These are phyloP conservation scores for Saxidomus purpurata DNA, from an alignment of 1,140 invertebrate species.

Conservation along the genomic window DNA sequence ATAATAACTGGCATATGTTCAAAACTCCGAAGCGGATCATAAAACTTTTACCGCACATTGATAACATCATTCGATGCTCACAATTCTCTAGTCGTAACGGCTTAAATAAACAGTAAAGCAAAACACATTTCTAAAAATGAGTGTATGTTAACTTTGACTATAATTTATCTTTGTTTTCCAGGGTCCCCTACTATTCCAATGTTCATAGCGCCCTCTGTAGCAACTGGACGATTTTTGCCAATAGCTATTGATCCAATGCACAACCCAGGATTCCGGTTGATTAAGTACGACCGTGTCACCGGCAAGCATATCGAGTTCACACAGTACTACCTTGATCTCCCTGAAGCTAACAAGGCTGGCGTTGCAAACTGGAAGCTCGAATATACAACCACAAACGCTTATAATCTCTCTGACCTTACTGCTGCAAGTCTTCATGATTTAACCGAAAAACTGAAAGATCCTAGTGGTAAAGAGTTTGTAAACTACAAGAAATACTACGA, in stretches of 20 bases:
- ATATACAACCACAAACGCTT: conserved; percentile 87
- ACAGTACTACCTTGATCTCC: conserved; percentile 95
- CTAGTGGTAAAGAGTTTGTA: neutral
- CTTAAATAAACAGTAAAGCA: neutral
- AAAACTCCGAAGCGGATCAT: too few relatives aligned
- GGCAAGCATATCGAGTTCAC: conserved; percentile 95
- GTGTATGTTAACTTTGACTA: neutral
- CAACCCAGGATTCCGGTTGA: conserved; percentile 95
- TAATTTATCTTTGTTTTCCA: conserved; percentile 12
- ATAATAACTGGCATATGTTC: neutral
- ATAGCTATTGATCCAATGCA: conserved; percentile 78
- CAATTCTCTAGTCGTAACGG: neutral
- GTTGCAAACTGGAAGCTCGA: conserved; percentile 92
- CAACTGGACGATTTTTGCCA: conserved; percentile 77
- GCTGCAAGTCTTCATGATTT: neutral
- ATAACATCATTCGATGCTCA: neutral
- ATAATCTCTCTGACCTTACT: conserved; percentile 53
- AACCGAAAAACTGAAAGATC: neutral
- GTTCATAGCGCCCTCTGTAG: conserved; percentile 79
- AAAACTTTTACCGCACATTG: too few relatives aligned
- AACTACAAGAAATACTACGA: conserved; percentile 27
- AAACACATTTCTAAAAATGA: neutral
- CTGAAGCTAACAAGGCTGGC: conserved; percentile 90
- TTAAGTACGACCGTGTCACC: conserved; percentile 94
- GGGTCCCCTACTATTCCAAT: conserved; percentile 59